Conservation (phyloP, 2,888 invertebrate species). For the Ichneumon xanthorius region DNA sequence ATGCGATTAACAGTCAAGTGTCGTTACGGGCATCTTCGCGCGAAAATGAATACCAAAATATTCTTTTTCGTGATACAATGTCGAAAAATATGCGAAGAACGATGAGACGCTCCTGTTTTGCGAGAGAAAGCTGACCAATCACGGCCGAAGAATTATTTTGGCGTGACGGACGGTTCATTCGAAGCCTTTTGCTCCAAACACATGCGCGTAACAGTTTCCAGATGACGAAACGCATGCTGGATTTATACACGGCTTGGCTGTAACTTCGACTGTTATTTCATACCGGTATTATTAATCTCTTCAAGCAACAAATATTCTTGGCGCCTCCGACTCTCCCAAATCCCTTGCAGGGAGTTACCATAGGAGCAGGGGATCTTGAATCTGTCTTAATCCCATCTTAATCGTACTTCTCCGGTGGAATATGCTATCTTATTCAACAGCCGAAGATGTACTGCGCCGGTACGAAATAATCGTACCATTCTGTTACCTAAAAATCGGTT, state of each 20-base stretch:
- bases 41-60: no score
- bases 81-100: no score
- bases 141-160: no score
- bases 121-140: no score
- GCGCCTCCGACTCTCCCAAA: conserved; percentile 5
- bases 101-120: no score
- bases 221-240: conserved; percentile 4
- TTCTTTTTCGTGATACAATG: no score
- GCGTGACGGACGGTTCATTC: no score
- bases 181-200: no score
- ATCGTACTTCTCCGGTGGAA: conserved; percentile 15
- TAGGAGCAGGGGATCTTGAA: conserved; percentile 14
- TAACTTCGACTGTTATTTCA: neutral
- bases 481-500: neutral
- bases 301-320: conserved; percentile 42
- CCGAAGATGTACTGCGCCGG: neutral
- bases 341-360: conserved; percentile 18
- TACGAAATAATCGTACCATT: neutral
- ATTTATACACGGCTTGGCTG: conserved; percentile 1
- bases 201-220: neutral
- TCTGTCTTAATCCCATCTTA: conserved; percentile 40
- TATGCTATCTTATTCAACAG: neutral
- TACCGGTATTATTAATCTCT: conserved; percentile 46
- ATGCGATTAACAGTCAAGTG: no score
- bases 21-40: no score